A percentile compares a stretch with the other conserved stretches of the same genome.
Evolutionary conservation across 2,888 invertebrate genomes (phyloP).

Genomic region (Agrotis exclamationis): DNA sequence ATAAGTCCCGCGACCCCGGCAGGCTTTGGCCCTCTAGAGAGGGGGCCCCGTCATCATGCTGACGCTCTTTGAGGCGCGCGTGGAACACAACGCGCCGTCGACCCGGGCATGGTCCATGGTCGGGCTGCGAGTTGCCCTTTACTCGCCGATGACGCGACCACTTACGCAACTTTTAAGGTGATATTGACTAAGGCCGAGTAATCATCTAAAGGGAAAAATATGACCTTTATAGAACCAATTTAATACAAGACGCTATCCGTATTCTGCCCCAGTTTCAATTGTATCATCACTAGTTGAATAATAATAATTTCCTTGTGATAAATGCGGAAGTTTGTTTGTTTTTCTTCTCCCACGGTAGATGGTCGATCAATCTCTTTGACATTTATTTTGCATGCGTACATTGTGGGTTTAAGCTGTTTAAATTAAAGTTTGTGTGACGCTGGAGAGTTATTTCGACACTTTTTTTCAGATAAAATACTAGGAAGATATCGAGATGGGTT

Average conservation of each 20-base stretch:
- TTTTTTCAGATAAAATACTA: neutral
- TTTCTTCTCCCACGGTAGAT: neutral
- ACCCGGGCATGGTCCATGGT: too few relatives aligned
- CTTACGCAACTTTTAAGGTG: too few relatives aligned
- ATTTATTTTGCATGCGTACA: slow-evolving; percentile 24
- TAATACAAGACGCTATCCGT: slow-evolving; percentile 19
- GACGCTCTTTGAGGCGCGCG: too few relatives aligned
- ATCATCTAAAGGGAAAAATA: neutral
- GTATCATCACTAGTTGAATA: slow-evolving; percentile 21
- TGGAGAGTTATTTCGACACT: neutral
- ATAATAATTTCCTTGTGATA: slow-evolving; percentile 11
- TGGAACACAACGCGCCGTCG: too few relatives aligned
- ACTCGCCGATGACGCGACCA: too few relatives aligned
- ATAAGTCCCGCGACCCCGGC: too few relatives aligned
- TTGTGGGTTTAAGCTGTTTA: neutral
- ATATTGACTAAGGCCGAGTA: too few relatives aligned
- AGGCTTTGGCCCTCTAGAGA: too few relatives aligned
- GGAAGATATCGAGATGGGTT: neutral
- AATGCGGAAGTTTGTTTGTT: slow-evolving; percentile 23
- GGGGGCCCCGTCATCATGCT: too few relatives aligned
- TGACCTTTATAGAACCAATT: neutral
- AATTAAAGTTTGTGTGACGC: neutral
- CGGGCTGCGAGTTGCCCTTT: too few relatives aligned
- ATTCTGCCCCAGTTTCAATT: slow-evolving; percentile 20
- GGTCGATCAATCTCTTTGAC: slow-evolving; percentile 19